Conservation (phyloP, 2,888 invertebrate genomes). For the Nowickia ferox region DNA sequence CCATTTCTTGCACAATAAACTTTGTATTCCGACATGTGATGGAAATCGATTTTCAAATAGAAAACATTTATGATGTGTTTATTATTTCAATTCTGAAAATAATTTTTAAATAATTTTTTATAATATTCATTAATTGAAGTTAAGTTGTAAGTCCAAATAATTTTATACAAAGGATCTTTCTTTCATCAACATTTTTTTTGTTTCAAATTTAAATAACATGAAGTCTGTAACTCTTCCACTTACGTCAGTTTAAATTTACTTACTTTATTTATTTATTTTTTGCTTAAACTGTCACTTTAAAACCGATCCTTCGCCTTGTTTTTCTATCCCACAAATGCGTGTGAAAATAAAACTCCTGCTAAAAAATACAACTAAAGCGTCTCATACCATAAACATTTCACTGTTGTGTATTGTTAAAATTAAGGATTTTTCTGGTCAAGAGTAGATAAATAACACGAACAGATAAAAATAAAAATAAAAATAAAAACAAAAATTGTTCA, state of each 20-base stretch:
- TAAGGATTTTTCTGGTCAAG: constrained; percentile 40
- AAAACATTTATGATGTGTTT: too few species aligned
- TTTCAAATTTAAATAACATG: too few species aligned
- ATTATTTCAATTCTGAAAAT: too few species aligned
- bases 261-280: too few species aligned
- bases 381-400: constrained; percentile 6
- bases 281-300: not conserved
- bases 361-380: constrained; percentile 6
- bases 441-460: constrained; percentile 14
- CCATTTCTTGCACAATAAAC: too few species aligned
- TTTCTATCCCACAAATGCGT: constrained; percentile 58
- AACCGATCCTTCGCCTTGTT: constrained; percentile 1
- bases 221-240: too few species aligned
- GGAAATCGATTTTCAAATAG: too few species aligned
- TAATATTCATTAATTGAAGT: not conserved
- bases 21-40: too few species aligned
- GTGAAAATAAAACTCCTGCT: constrained; percentile 30
- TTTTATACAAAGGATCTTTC: too few species aligned
- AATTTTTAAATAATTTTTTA: too few species aligned
- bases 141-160: not conserved
- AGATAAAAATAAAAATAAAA: not conserved
- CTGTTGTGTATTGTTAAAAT: constrained; percentile 4
- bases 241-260: too few species aligned
- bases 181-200: too few species aligned
- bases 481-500: not conserved